Conservation (phyloP, 2,888 invertebrate species). For the Odontothrips loti region DNA sequence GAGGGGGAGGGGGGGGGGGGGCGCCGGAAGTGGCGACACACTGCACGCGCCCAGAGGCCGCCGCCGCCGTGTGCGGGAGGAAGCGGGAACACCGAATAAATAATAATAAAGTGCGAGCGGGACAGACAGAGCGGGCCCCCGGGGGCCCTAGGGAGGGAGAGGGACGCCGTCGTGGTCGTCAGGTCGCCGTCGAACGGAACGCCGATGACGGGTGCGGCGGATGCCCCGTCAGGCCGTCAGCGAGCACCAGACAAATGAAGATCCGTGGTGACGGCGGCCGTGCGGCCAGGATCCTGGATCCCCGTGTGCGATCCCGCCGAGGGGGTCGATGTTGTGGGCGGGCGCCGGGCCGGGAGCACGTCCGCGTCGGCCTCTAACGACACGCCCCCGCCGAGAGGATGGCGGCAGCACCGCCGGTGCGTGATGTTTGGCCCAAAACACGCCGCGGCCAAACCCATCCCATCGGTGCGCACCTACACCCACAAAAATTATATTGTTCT, state of each 20-base stretch:
- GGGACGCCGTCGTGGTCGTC: background rate
- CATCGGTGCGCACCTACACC: background rate
- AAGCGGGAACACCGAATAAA: background rate
- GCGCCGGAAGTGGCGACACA: background rate
- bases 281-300: background rate
- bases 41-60: background rate
- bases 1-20: background rate
- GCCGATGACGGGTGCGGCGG: background rate
- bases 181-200: background rate
- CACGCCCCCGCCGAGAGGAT: background rate
- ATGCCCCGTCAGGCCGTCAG: background rate
- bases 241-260: background rate
- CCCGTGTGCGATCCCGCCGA: no score
- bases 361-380: background rate
- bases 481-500: background rate
- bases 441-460: background rate
- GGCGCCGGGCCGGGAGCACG: background rate
- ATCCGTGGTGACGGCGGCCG: background rate
- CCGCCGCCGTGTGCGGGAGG: background rate
- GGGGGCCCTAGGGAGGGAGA: background rate
- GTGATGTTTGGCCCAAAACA: slow-evolving; percentile 14
- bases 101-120: background rate
- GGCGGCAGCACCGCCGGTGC: background rate
- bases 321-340: background rate
- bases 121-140: slow-evolving; percentile 7